Base-by-base conservation (phyloP, 2,888 invertebrate species). In the Rotaria macrura region DNA sequence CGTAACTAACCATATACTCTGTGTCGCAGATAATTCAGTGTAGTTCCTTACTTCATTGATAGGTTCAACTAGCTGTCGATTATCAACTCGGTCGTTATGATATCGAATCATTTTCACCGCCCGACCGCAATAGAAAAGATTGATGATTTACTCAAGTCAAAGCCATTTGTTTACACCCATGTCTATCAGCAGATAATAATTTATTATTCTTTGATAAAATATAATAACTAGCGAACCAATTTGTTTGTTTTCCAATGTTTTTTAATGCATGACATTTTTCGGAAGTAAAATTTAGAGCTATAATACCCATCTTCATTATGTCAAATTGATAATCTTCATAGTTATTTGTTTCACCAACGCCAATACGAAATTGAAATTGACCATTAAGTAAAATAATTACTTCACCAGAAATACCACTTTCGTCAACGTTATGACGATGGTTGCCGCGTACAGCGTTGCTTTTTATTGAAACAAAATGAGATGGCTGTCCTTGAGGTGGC, bases 141-240 rank as follows among this genome's bases (percentile, higher is more conserved):
- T 57, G 52, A 52, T 57, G 14, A 29, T 29, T 12, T 17, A 20
- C 14, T 65, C 38, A 65, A 65, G 34, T 65, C 38, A 65, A 34
- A 7, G 20, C 17, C 20, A 65, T 65, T 34, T 65, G 14, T 3
- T 17, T 65, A 65, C 65, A 65, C 20, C 34, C 34, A 34, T 65
- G 34, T 29, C 20, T 29, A 65, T 65, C 65, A 20, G 20, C 65
- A 17, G 65, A 14, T 20, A 34, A 14, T 65, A 7, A 34, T 29
- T 6, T 65, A 20, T 34, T 65, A 29, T 65, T 20, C 20, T 65
- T 65, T 34, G 79, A 43, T 43, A 43, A 43, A 25, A 79, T 14
- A 79, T 79, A 79, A 43, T 79, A 79, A 43, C 79, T 79, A 20
- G 79, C 79, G n/a, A 79, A 79, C 79, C 79, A 79, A 43, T 43